These are phyloP conservation scores for Whitmania pigra DNA, from an alignment of 1,140 invertebrate genomes.

Conservation along the genomic window DNA sequence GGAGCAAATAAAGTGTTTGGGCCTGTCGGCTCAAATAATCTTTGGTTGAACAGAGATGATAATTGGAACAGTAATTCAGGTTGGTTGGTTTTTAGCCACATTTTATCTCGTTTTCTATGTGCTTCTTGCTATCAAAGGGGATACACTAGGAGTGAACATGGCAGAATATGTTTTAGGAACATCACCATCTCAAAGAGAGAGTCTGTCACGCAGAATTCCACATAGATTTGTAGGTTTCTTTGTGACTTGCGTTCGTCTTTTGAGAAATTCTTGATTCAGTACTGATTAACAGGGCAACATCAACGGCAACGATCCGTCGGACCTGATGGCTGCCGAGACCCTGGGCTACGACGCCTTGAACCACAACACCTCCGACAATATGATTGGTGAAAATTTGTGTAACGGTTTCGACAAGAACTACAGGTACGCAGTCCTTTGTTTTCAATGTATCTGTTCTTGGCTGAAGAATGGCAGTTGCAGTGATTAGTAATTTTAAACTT, in stretches of 20 bases:
- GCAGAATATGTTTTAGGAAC: slow-evolving; percentile 84
- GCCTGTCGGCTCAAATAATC: not conserved
- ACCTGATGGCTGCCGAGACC: no score
- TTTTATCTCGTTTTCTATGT: not conserved
- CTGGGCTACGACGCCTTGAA: no score
- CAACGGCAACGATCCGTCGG: no score
- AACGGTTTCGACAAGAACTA: no score
- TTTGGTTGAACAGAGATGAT: slow-evolving; percentile 4
- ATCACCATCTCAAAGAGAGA: slow-evolving; percentile 60
- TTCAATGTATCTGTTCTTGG: no score
- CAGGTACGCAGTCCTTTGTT: no score
- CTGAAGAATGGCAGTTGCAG: no score
- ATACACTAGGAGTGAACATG: slow-evolving; percentile 86
- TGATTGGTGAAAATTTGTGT: no score
- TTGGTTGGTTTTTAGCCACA: not conserved
- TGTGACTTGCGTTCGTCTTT: not conserved
- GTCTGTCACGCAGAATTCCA: slow-evolving; percentile 36
- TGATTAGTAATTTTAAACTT: no score
- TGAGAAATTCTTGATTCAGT: not conserved
- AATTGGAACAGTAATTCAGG: slow-evolving; percentile 8
- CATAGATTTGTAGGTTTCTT: slow-evolving; percentile 9
- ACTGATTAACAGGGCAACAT: no score
- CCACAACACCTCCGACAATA: no score
- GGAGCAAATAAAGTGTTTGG: not conserved
- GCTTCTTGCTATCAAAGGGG: slow-evolving; percentile 27